phyloP scores from a whole-genome alignment of 2,113 vertebrate genomes.

The Catharus minimus region DNA sequence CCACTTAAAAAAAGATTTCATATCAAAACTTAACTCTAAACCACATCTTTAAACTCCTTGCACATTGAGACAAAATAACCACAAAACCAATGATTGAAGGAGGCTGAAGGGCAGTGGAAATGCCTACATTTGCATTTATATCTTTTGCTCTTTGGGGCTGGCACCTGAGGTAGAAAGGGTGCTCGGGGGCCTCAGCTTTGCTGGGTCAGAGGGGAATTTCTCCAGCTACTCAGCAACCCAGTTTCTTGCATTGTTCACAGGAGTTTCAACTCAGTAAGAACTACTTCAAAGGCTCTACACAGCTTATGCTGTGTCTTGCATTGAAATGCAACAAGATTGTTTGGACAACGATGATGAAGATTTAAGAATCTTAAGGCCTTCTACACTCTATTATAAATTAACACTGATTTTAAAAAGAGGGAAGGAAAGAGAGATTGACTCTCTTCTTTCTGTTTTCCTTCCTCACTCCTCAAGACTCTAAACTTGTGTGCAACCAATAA shows the following conservation, averaged over 20 bases:
- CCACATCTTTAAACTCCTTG: background rate
- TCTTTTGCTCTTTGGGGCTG: background rate
- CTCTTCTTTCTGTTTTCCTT: background rate
- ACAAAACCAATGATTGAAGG: background rate
- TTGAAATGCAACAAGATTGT: background rate
- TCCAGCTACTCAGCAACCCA: background rate
- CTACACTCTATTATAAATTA: conserved; percentile 3
- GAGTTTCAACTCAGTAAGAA: background rate
- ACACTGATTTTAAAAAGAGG: background rate
- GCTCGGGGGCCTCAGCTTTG: background rate
- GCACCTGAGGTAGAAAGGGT: background rate
- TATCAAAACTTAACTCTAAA: background rate
- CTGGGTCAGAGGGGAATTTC: background rate
- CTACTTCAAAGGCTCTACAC: conserved; percentile 8
- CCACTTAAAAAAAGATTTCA: background rate
- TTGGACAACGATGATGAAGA: background rate
- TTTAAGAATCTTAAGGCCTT: conserved; percentile 9
- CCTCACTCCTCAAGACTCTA: background rate
- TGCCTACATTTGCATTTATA: background rate
- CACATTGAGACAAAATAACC: background rate
- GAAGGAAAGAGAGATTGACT: background rate
- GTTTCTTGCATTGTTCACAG: background rate
- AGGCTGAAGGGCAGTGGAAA: background rate
- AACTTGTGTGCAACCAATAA: background rate
- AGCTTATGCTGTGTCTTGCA: background rate